Evolutionary conservation across 2,888 invertebrate species (phyloP).

Genomic region (Lysandra bellargus): DNA sequence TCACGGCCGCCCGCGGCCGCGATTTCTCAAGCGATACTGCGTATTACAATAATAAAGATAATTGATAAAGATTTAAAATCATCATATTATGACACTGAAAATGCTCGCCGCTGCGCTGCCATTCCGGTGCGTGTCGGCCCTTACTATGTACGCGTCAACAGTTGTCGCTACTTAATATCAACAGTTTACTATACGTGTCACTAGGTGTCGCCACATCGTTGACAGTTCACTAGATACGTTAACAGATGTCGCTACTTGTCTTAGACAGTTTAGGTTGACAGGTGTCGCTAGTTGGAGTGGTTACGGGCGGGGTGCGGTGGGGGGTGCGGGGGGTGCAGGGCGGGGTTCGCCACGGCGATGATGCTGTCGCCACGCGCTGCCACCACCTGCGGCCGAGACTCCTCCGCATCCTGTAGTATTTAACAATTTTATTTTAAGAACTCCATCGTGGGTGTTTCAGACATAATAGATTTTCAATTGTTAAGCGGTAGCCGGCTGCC

Average conservation of each 20-base stretch:
- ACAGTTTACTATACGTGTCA: too few relatives aligned
- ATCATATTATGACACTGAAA: not conserved
- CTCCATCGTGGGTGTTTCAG: too few relatives aligned
- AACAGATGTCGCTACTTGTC: too few relatives aligned
- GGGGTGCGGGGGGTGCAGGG: constrained; percentile 79
- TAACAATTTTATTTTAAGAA: not conserved
- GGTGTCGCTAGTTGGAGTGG: constrained; percentile 61
- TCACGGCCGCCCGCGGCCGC: too few relatives aligned
- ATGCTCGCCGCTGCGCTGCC: too few relatives aligned
- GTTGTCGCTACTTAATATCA: constrained; percentile 50
- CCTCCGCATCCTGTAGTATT: constrained; percentile 59
- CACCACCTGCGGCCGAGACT: constrained; percentile 85
- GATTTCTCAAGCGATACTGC: too few relatives aligned
- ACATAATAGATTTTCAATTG: too few relatives aligned
- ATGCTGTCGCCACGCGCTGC: constrained; percentile 92
- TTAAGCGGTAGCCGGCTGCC: too few relatives aligned
- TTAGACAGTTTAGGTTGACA: not conserved
- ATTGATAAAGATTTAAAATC: not conserved
- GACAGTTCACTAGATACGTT: too few relatives aligned
- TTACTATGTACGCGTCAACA: not conserved
- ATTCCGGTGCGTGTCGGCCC: not conserved
- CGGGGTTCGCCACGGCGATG: constrained; percentile 94
- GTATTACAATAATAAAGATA: too few relatives aligned
- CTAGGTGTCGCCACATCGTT: too few relatives aligned
- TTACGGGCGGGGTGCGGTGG: constrained; percentile 63